These are phyloP conservation scores for Paratrypauchen microcephalus DNA, from an alignment of 2,797 vertebrate genomes.

Conservation along the genomic window DNA sequence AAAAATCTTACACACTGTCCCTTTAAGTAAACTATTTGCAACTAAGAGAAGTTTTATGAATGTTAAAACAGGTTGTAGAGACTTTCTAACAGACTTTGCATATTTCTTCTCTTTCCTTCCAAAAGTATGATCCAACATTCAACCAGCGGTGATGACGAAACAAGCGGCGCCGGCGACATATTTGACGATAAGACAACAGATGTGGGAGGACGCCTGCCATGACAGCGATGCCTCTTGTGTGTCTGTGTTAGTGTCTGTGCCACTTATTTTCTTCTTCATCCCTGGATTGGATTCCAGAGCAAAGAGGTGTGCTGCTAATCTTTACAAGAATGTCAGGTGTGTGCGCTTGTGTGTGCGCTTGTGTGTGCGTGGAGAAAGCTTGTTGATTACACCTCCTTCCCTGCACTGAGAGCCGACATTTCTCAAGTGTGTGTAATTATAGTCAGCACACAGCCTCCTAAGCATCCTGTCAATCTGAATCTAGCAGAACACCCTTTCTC, in stretches of 20 bases:
- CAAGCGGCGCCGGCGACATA: constrained; percentile 56
- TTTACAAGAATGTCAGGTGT: constrained; percentile 80
- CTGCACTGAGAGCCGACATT: constrained; percentile 69
- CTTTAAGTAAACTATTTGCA: not conserved
- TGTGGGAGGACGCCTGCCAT: constrained; percentile 54
- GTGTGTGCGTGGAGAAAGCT: constrained; percentile 35
- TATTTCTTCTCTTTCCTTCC: not conserved
- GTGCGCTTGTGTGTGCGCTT: constrained; percentile 58
- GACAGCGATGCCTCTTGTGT: constrained; percentile 57
- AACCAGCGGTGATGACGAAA: constrained; percentile 43
- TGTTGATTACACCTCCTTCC: constrained; percentile 75
- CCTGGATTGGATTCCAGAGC: constrained; percentile 68
- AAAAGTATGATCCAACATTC: constrained; percentile 33
- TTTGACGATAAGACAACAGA: constrained; percentile 68
- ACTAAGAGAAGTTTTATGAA: not conserved
- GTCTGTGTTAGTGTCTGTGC: constrained; percentile 34
- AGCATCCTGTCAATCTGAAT: constrained; percentile 81
- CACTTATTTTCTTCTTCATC: constrained; percentile 56
- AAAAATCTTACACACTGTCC: too few relatives aligned
- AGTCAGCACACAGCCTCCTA: constrained; percentile 77
- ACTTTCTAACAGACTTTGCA: not conserved
- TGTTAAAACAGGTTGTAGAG: not conserved
- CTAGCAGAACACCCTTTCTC: constrained; percentile 61
- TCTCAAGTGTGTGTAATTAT: constrained; percentile 70
- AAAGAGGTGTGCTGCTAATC: constrained; percentile 79